A percentile compares a stretch with the other conserved stretches of the same genome.
These are phyloP conservation scores for Calcarius ornatus DNA, from an alignment of 2,113 vertebrate species.

Conservation along the genomic window DNA sequence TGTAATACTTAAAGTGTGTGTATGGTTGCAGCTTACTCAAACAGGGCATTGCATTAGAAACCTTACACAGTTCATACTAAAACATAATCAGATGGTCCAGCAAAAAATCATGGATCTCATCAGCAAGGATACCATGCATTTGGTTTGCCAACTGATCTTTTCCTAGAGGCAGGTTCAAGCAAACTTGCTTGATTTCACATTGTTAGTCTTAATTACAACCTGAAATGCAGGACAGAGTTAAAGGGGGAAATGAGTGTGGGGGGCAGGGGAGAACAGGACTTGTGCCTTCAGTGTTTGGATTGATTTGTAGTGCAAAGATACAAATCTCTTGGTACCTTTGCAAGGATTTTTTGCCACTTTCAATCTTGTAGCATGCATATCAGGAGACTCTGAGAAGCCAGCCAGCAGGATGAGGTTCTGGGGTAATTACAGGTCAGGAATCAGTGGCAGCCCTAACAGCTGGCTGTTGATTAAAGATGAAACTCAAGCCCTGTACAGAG, in stretches of 20 bases:
- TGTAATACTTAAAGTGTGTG: neutral
- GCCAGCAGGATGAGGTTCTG: neutral
- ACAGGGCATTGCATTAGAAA: neutral
- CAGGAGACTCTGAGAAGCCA: neutral
- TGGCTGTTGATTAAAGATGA: neutral
- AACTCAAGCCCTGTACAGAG: neutral
- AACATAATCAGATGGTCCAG: neutral
- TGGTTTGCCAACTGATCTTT: neutral
- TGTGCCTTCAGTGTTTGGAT: neutral
- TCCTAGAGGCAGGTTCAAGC: neutral
- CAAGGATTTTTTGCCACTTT: neutral
- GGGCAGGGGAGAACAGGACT: neutral
- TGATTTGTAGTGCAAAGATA: neutral
- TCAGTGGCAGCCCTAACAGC: neutral
- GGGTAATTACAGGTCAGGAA: constrained; percentile 14
- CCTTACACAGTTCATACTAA: neutral
- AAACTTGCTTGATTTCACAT: neutral
- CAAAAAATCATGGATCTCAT: neutral
- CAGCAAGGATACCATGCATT: neutral
- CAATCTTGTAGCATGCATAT: neutral
- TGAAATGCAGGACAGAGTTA: neutral
- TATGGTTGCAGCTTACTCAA: neutral
- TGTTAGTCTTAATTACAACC: neutral
- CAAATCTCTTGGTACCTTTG: neutral
- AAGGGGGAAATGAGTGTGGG: neutral